Conservation (phyloP, 2,113 vertebrate genomes). For the Pithys albifrons region DNA sequence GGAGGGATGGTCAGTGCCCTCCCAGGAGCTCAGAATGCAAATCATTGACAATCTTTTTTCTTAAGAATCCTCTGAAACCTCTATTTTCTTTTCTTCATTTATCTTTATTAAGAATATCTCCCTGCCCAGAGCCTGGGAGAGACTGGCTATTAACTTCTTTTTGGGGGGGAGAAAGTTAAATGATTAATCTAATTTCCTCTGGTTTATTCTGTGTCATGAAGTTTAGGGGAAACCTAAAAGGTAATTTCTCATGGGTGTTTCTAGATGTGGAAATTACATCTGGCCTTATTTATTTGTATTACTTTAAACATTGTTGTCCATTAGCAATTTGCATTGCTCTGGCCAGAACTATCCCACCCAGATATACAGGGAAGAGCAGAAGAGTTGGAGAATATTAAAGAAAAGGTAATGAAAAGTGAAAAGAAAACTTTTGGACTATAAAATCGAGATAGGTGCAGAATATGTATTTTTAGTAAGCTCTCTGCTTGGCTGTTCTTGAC, state of each 20-base stretch:
- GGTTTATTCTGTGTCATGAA: neutral
- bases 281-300: neutral
- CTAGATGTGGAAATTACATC: neutral
- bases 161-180: neutral
- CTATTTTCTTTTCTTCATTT: slow-evolving; percentile 65
- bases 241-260: slow-evolving; percentile 17
- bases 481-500: slow-evolving; percentile 16
- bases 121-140: slow-evolving; percentile 46
- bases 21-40: slow-evolving; percentile 29
- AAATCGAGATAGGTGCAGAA: neutral
- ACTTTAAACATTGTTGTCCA: neutral
- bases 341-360: neutral
- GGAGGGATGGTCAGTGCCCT: neutral
- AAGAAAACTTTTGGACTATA: slow-evolving; percentile 6
- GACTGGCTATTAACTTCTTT: slow-evolving; percentile 25
- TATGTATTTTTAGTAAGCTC: slow-evolving; percentile 29
- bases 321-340: neutral
- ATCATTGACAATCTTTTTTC: slow-evolving; percentile 49
- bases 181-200: slow-evolving; percentile 51
- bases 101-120: slow-evolving; percentile 71
- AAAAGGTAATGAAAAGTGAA: neutral
- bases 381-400: neutral
- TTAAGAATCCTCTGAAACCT: slow-evolving; percentile 11
- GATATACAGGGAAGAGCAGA: neutral
- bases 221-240: neutral